These are phyloP conservation scores for Carpatolechia fugitivella DNA, from an alignment of 2,888 invertebrate species.

Conservation along the genomic window DNA sequence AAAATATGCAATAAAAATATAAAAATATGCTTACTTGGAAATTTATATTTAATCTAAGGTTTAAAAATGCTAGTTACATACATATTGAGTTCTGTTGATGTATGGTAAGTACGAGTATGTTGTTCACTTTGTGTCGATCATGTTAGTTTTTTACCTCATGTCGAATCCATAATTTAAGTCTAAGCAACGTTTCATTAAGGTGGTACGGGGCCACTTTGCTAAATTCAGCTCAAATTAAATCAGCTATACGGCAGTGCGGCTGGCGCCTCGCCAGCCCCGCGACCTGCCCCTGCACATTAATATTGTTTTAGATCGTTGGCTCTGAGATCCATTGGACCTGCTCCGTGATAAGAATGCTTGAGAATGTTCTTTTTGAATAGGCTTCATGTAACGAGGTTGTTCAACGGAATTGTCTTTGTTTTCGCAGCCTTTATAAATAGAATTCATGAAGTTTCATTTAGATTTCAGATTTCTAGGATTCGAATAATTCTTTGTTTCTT, in stretches of 20 bases:
- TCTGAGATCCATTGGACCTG: conserved; percentile 32
- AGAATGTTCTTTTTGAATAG: conserved; percentile 5
- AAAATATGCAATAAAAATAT: too few relatives aligned
- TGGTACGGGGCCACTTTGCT: conserved; percentile 26
- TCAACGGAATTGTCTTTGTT: neutral
- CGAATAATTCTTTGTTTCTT: too few relatives aligned
- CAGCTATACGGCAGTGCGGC: conserved; percentile 41
- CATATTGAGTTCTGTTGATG: too few relatives aligned
- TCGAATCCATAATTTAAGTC: neutral
- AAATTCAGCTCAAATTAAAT: conserved; percentile 41
- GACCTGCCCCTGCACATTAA: conserved; percentile 32
- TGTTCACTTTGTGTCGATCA: too few relatives aligned
- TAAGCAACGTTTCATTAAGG: conserved; percentile 27
- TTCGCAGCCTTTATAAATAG: neutral
- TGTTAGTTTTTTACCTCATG: too few relatives aligned
- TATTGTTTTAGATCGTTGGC: conserved; percentile 39
- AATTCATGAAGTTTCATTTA: too few relatives aligned
- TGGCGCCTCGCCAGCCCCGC: conserved; percentile 37
- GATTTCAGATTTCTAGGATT: too few relatives aligned
- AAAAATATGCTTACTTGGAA: too few relatives aligned
- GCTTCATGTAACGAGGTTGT: neutral
- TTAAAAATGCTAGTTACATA: too few relatives aligned
- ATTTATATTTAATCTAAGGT: too few relatives aligned
- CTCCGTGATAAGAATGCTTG: conserved; percentile 35
- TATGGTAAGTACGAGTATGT: too few relatives aligned